A percentile compares a stretch with the other conserved stretches of the same genome.
These are phyloP conservation scores for Egretta garzetta DNA, from an alignment of 2,113 vertebrate species.

Conservation along the genomic window DNA sequence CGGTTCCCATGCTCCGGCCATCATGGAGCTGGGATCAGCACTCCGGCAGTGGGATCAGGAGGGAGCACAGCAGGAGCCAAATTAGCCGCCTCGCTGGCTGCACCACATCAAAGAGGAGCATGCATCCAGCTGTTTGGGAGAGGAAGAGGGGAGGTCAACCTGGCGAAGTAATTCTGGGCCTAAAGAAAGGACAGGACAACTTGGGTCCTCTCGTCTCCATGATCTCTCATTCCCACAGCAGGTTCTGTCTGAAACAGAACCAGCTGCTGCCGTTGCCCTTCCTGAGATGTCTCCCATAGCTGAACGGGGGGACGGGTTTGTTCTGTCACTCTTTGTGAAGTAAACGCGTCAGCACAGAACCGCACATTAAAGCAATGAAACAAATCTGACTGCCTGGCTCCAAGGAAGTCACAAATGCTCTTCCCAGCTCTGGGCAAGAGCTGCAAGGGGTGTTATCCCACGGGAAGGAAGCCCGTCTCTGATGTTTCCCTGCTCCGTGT, in stretches of 20 bases:
- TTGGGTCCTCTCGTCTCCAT: rapidly evolving
- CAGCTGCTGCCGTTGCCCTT: rapidly evolving
- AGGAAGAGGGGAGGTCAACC: not conserved
- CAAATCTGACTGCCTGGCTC: not conserved
- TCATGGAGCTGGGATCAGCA: not conserved
- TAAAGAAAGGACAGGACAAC: not conserved
- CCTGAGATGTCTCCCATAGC: not conserved
- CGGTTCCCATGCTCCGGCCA: not conserved
- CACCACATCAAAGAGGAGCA: slow-evolving; percentile 15
- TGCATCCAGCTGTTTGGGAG: not conserved
- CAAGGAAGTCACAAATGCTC: not conserved
- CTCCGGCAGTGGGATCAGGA: not conserved
- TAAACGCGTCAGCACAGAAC: not conserved
- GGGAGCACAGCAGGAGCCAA: not conserved
- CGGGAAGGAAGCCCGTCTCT: not conserved
- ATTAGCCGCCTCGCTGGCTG: not conserved
- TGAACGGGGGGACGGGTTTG: rapidly evolving
- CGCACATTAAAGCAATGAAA: not conserved
- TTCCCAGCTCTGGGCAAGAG: not conserved
- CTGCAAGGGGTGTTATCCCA: not conserved
- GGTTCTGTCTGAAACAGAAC: not conserved
- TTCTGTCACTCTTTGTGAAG: not conserved
- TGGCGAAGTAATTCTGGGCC: not conserved
- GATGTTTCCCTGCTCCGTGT: not conserved
- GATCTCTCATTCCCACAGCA: not conserved